Percentiles rank a stretch among this genome's conserved stretches.
Conservation (phyloP, 1,140 invertebrate species). For the Pachyrhynchus sulphureomaculatus region DNA sequence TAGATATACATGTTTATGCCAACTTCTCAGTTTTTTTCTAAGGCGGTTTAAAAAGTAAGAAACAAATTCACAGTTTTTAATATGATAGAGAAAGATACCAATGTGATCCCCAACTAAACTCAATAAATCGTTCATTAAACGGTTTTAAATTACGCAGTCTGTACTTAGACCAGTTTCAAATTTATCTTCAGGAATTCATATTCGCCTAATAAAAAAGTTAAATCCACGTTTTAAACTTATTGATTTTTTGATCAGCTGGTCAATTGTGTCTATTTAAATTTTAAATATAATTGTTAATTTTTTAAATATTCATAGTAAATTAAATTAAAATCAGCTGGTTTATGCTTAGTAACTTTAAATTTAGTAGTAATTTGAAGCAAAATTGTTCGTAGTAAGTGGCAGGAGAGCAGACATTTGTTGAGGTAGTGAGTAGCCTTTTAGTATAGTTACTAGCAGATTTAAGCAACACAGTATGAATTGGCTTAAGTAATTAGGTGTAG, state of each 20-base stretch:
- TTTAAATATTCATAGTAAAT: too few species aligned
- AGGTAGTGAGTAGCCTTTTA: not conserved
- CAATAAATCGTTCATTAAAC: too few species aligned
- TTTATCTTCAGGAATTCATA: not conserved
- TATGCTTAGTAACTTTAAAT: conserved; percentile 1
- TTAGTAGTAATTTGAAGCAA: not conserved
- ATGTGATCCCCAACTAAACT: too few species aligned
- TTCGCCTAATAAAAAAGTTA: conserved; percentile 5
- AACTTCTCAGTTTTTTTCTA: too few species aligned
- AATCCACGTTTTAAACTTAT: conserved; percentile 12
- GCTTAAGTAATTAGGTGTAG: too few species aligned
- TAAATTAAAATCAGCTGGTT: too few species aligned
- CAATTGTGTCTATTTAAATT: conserved; percentile 7
- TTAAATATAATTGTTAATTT: conserved; percentile 8
- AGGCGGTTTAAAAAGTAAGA: too few species aligned
- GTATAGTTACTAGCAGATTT: too few species aligned
- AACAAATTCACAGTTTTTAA: too few species aligned
- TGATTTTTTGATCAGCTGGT: conserved; percentile 12
- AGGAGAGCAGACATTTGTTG: not conserved
- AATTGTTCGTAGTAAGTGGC: not conserved
- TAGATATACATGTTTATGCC: too few species aligned
- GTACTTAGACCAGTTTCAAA: not conserved
- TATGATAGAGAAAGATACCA: too few species aligned
- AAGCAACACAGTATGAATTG: too few species aligned
- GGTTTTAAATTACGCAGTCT: not conserved